A percentile compares a stretch with the other conserved stretches of the same genome.
Conservation (phyloP, 2,888 invertebrate species). For the Dasypogon diadema region DNA sequence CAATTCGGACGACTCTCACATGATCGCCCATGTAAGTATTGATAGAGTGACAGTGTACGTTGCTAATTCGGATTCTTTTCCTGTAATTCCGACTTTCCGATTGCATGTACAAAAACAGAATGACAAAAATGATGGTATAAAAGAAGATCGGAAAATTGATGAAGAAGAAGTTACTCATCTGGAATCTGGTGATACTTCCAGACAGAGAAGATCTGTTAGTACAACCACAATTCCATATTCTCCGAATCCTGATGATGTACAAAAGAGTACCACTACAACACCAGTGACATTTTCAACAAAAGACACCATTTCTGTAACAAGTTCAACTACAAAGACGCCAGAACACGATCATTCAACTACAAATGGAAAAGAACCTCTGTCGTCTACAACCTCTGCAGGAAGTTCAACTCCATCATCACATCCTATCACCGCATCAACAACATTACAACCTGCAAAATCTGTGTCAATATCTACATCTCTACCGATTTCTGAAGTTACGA, state of each 20-base stretch:
- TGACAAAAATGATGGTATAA: background rate
- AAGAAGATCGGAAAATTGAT: background rate
- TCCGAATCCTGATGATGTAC: background rate
- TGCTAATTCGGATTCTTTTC: slow-evolving; percentile 46
- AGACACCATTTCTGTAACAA: too few species aligned
- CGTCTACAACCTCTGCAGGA: background rate
- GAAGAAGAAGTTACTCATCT: background rate
- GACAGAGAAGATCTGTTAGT: background rate
- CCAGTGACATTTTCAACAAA: too few species aligned
- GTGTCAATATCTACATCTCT: slow-evolving; percentile 1
- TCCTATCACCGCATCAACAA: background rate
- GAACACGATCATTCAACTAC: background rate
- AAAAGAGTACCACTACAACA: background rate
- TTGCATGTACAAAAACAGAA: background rate
- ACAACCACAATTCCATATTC: background rate
- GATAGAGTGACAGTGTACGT: slow-evolving; percentile 61
- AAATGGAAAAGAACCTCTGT: too few species aligned
- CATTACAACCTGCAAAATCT: background rate
- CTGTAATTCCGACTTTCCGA: slow-evolving; percentile 52
- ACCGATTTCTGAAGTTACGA: background rate
- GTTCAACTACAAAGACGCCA: background rate
- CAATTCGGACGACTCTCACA: slow-evolving; percentile 58
- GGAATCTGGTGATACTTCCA: background rate
- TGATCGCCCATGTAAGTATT: slow-evolving; percentile 63
- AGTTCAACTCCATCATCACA: background rate